Base-by-base conservation (phyloP, 2,888 invertebrate genomes). In the Thumatha senex region DNA sequence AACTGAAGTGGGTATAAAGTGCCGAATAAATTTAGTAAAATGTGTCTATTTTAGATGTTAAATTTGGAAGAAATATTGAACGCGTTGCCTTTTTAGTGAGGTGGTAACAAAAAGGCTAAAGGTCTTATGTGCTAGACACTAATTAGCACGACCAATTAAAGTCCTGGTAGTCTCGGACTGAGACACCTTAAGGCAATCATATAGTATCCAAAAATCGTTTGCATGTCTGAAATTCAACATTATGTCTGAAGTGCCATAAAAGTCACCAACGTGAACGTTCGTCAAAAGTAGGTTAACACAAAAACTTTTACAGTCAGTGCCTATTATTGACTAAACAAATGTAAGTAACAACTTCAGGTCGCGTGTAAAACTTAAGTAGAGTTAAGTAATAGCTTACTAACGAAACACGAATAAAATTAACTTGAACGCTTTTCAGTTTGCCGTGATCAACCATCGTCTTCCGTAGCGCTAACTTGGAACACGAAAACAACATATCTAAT, bases 301-400 rank as follows among this genome's bases (percentile, higher is more conserved):
- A 46, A 54, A 63, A 67, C 42, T 59, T 31, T 41, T 43, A 48
- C 47, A 49, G 49, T 18, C 39, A 29, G 29, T 8, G 38, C 47
- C 46, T 46, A 54, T 54, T 51, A 51, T 55, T 54, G 63, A 53
- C 45, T 65, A 10, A 54, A 49, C 54, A 33, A 52, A 52, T 34
- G 36, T 36, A 62, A 58, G 58, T 56, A 67, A 54, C 52, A 54
- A 48, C 36, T 56, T 52, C 49, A 54, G 51, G 54, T 77, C 65
- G 76, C 77, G 76, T 76, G 76, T 57, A 40, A 41, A 42, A 65
- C 48, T 59, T 65, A 55, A 67, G 57, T 58, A 46, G 50, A 57
- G 63, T 69, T 74, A 70, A 74, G 70, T 74, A 70, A 72, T 67
- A 74, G 71, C 58, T 65, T 54, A 67, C 70, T 70, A 72, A 70